Percentiles rank a stretch among this genome's conserved stretches.
phyloP scores from a whole-genome alignment of 2,888 invertebrate genomes.

The Busseola fusca region DNA sequence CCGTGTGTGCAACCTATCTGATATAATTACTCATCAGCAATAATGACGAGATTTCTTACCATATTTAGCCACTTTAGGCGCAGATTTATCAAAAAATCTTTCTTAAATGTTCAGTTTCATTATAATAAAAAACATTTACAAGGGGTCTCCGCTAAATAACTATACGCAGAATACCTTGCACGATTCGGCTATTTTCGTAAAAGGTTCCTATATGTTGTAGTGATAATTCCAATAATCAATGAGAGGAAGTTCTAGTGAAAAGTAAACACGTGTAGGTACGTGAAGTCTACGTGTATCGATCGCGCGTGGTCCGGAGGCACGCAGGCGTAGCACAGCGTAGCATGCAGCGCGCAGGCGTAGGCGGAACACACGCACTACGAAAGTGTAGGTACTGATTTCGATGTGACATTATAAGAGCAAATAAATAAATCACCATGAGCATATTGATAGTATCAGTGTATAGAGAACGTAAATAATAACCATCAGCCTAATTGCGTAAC shows the following conservation, averaged over 20 bases:
- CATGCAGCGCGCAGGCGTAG: slow-evolving; percentile 32
- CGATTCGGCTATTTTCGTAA: too few relatives aligned
- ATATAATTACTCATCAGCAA: background rate
- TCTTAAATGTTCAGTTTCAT: too few relatives aligned
- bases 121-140: background rate
- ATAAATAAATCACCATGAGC: background rate
- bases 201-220: background rate
- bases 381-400: background rate
- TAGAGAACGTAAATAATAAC: background rate
- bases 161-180: background rate
- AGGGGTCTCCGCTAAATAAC: background rate
- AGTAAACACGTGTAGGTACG: background rate
- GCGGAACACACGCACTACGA: slow-evolving; percentile 8
- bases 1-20: background rate
- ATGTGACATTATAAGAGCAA: background rate
- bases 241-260: background rate
- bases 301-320: slow-evolving; percentile 15
- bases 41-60: background rate
- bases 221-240: background rate
- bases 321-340: slow-evolving; percentile 38
- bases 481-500: too few relatives aligned
- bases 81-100: background rate
- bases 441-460: background rate
- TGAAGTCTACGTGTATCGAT: slow-evolving; percentile 27
- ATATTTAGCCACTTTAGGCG: background rate